These are phyloP conservation scores for Timema podura DNA, from an alignment of 2,888 invertebrate species.

Conservation along the genomic window DNA sequence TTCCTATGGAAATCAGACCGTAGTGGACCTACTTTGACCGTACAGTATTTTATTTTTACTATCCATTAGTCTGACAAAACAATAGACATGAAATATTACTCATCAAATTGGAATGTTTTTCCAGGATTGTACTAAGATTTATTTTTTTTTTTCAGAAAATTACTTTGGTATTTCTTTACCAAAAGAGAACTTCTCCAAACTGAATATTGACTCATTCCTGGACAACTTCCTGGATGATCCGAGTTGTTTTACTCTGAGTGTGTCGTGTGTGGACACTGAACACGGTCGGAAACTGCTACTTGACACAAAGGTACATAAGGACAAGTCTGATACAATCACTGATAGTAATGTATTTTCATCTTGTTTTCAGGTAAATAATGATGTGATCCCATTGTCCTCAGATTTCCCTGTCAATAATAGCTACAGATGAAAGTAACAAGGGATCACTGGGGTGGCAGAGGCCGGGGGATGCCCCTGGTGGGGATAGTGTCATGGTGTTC, in stretches of 20 bases:
- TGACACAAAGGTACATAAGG: slow-evolving; percentile 23
- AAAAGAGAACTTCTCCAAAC: background rate
- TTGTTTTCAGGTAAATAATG: background rate
- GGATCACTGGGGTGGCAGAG: no score
- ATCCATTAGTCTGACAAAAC: no score
- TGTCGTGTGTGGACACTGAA: slow-evolving; percentile 5
- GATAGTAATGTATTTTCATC: background rate
- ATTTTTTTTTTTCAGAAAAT: slow-evolving; percentile 23
- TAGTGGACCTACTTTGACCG: no score
- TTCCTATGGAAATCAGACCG: no score
- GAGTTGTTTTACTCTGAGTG: slow-evolving; percentile 34
- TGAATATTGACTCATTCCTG: slow-evolving; percentile 33
- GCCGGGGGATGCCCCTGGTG: no score
- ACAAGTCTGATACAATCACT: no score
- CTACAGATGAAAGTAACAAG: background rate
- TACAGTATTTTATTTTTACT: no score
- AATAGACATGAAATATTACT: no score
- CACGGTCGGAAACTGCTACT: slow-evolving; percentile 16
- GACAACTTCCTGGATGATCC: slow-evolving; percentile 44
- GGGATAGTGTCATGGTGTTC: no score
- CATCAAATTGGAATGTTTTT: background rate
- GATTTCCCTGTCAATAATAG: background rate
- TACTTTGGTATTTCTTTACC: slow-evolving; percentile 25
- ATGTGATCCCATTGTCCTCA: background rate
- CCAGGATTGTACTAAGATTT: background rate